phyloP scores from a whole-genome alignment of 1,140 invertebrate genomes.

The Temnothorax nylanderi region DNA sequence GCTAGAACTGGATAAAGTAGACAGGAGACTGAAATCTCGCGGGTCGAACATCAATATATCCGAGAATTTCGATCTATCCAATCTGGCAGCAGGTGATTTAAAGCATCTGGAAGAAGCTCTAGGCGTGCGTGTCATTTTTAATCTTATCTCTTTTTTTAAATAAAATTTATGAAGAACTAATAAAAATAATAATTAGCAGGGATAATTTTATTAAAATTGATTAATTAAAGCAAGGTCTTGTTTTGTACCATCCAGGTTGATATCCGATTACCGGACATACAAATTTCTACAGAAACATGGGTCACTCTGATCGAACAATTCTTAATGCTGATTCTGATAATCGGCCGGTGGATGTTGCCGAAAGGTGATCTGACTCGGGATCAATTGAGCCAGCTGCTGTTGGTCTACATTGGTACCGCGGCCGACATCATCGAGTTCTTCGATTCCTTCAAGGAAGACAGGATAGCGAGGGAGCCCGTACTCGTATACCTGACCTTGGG shows the following conservation, averaged over 20 bases:
- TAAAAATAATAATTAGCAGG: too few species aligned
- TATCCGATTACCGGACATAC: slow-evolving; percentile 87
- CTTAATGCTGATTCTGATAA: slow-evolving; percentile 94
- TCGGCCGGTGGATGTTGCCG: slow-evolving; percentile 95
- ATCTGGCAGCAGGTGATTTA: slow-evolving; percentile 84
- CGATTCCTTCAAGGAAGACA: slow-evolving; percentile 96
- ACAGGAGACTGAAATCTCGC: slow-evolving; percentile 86
- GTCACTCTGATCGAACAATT: slow-evolving; percentile 95
- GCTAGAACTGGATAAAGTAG: slow-evolving; percentile 93
- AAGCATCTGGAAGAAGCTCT: slow-evolving; percentile 87
- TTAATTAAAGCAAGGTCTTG: neutral
- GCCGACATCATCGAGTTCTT: slow-evolving; percentile 99
- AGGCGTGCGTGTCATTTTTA: slow-evolving; percentile 81
- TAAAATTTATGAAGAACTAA: neutral
- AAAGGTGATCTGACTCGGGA: slow-evolving; percentile 96
- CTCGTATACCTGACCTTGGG: slow-evolving; percentile 92
- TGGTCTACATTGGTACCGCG: slow-evolving; percentile 95
- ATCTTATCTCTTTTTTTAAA: neutral
- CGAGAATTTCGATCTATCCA: slow-evolving; percentile 83
- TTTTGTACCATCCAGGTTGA: slow-evolving; percentile 81
- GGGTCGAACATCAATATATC: slow-evolving; percentile 86
- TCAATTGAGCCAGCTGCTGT: slow-evolving; percentile 95
- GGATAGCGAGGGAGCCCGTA: slow-evolving; percentile 90
- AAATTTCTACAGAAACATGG: slow-evolving; percentile 92
- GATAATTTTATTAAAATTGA: neutral